Evolutionary conservation across 2,113 vertebrate genomes (phyloP), one percentile per base, ranked within the genome.

Genomic region (Stomatorhinus ivindoensis): DNA sequence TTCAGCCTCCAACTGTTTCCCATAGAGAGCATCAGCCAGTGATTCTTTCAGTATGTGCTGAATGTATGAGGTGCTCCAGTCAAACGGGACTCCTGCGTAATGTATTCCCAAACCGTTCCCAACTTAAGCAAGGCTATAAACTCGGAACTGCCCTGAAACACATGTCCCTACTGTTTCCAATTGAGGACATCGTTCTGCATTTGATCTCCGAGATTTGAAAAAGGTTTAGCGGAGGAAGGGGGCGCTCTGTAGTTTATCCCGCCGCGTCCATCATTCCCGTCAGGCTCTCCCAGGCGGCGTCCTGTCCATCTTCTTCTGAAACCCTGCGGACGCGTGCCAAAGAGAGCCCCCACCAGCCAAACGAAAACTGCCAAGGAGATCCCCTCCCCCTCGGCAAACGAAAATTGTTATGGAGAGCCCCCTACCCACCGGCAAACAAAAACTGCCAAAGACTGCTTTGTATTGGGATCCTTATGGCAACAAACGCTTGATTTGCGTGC

Each of bases 111-210:
- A 87, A 88, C 83, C 4, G 27, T 44, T 85, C 90, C 90, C 88
- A 87, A 93, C 89, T 90, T 86, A 92, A 91, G 88, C 69, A 88
- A 90, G 92, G 88, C 85, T 87, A 91, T 90, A 92, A 92, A 93
- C 86, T 35, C 69, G 42, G 73, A 89, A 85, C 87, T 44, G 88
- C 90, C 91, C 89, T 55, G 88, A 91, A 90, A 89, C 91, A 90
- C 50, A 87, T 89, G 89, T 82, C 90, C 82, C 90, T 48, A 88
- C 91, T 93, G 91, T 90, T 92, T 93, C 88, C 91, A 92, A 92
- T 88, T 87, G 86, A 80, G 61, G 85, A 87, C 90, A 92, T 92
- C 91, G 91, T 89, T 90, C 89, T 86, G 39, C 90, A 87, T 87
- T 89, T 92, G 92, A 86, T 48, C 88, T 89, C 31, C 4, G 35